Evolutionary conservation across 2,888 invertebrate species (phyloP).

Genomic region (Pheosia gnoma): DNA sequence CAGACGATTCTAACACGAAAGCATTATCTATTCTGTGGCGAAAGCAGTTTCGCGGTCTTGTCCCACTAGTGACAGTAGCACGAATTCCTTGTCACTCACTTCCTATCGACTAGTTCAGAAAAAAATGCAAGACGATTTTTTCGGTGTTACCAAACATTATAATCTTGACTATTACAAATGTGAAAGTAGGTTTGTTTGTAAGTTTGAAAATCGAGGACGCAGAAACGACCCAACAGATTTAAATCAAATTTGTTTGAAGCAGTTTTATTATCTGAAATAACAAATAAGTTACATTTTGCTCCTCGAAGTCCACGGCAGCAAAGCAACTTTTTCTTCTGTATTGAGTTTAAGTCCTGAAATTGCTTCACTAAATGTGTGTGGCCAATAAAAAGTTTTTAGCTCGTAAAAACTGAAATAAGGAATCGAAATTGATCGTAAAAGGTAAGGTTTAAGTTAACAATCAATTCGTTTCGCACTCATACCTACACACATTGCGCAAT

Average conservation of each 20-base stretch:
- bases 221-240: no score
- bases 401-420: constrained; percentile 35
- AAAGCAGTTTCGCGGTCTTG: constrained; percentile 64
- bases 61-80: constrained; percentile 36
- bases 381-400: constrained; percentile 32
- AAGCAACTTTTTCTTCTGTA: constrained; percentile 9
- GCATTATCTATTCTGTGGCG: constrained; percentile 61
- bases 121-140: constrained; percentile 23
- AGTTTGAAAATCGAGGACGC: no score
- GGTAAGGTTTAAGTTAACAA: constrained; percentile 33
- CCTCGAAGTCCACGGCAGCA: background rate
- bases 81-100: constrained; percentile 39
- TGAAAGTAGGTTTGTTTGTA: no score
- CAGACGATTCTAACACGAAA: constrained; percentile 64
- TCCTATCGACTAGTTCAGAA: constrained; percentile 41
- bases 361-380: constrained; percentile 28
- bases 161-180: no score
- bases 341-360: constrained; percentile 31
- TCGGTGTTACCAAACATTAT: constrained; percentile 17
- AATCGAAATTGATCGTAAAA: constrained; percentile 36
- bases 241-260: no score
- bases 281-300: background rate
- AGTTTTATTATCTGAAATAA: background rate
- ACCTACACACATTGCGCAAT: constrained; percentile 8
- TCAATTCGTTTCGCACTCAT: constrained; percentile 25